phyloP scores from a whole-genome alignment of 2,113 vertebrate species.

The Apistogramma diplotaenia region DNA sequence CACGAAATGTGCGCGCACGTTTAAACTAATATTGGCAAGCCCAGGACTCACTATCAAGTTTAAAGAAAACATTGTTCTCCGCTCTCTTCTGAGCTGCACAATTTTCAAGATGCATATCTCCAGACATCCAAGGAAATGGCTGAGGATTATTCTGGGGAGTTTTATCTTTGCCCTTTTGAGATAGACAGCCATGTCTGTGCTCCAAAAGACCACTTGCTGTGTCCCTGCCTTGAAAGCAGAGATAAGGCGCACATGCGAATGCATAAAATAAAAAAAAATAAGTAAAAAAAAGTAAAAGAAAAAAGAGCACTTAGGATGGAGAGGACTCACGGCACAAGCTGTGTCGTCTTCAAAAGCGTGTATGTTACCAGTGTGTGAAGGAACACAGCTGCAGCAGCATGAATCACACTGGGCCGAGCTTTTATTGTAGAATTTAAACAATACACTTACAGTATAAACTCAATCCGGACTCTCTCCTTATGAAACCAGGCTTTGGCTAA shows the following conservation, averaged over 20 bases:
- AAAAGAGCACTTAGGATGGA: not conserved
- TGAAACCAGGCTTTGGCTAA: not conserved
- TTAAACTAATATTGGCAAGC: conserved; percentile 30
- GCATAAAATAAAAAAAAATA: conserved; percentile 1
- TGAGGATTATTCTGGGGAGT: conserved; percentile 24
- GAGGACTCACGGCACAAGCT: conserved; percentile 4
- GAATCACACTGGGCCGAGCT: not conserved
- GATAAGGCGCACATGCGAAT: conserved; percentile 32
- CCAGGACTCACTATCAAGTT: conserved; percentile 15
- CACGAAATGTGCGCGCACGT: not conserved
- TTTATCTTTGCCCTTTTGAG: conserved; percentile 47
- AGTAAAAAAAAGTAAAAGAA: not conserved
- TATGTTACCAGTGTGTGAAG: not conserved
- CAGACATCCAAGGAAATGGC: conserved; percentile 26
- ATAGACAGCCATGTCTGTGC: conserved; percentile 12
- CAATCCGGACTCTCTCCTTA: not conserved
- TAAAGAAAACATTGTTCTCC: conserved; percentile 31
- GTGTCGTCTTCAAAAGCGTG: conserved; percentile 13
- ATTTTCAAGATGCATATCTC: conserved; percentile 31
- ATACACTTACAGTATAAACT: conserved; percentile 3
- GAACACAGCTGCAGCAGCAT: not conserved
- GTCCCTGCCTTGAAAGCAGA: conserved; percentile 12
- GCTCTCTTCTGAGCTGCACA: conserved; percentile 6
- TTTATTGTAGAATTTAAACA: conserved; percentile 36
- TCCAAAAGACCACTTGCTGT: conserved; percentile 14